Evolutionary conservation across 2,888 invertebrate species (phyloP), one percentile per base, ranked within the genome.

Genomic region (Orthosia gracilis): DNA sequence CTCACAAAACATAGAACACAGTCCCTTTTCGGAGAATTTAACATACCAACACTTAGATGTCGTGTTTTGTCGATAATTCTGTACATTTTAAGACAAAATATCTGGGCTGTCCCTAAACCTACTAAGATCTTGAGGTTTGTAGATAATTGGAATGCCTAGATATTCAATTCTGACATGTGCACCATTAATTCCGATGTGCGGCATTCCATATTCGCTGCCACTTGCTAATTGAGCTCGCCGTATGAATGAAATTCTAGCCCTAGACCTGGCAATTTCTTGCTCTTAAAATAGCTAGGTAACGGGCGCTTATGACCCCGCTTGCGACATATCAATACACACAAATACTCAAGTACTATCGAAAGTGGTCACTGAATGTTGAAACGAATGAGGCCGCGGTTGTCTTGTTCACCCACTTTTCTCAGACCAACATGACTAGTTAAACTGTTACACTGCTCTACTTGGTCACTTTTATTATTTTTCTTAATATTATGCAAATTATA

Each of bases 391-490:
- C 76, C 80, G 74, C 78, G 26, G 82, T 85, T 87, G 87, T 90
- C 89, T 89, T 21, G 94, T 89, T 95, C 94, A 95, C 94, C 95
- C 93, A 95, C 92, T 94, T 95, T 92, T 94, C 93, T 92, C 90
- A 88, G 83, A 86, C 87, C 85, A 89, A 88, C 84, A 79, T 86
- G 87, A 91, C 91, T 91, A 82, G 91, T 91, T 92, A 80, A 85
- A 86, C 84, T 83, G 87, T 91, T 90, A 91, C 88, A 91, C 85
- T 90, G 80, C 76, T 82, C 78, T 66, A 86, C 64, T 82, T 84
- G 76, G 75, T 75, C 76, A 58, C 76, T 80, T 84, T 83, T 78
- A 58, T 52, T 84, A 76, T 82, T 76, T 57, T 59, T 54, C 52
- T 70, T 77, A 78, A 77, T 84, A 85, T 88, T 88, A 89, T 87